phyloP scores from a whole-genome alignment of 2,113 vertebrate species.

The Herpailurus yagouaroundi region DNA sequence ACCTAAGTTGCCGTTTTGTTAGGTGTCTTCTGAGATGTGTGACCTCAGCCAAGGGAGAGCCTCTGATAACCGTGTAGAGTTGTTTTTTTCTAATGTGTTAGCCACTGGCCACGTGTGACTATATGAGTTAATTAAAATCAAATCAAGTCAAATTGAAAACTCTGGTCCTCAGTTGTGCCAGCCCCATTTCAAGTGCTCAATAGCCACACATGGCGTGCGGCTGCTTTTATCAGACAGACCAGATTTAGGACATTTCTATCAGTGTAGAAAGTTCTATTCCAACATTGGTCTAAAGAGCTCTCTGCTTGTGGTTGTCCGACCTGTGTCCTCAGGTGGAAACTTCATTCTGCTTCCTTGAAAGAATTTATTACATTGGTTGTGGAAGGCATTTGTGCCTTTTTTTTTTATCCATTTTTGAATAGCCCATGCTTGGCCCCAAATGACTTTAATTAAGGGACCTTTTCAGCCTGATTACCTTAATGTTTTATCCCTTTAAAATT shows the following conservation, averaged over 20 bases:
- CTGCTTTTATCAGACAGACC: not conserved
- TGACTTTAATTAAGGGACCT: not conserved
- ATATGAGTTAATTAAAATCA: not conserved
- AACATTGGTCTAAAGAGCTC: not conserved
- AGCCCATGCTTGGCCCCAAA: not conserved
- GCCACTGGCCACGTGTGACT: not conserved
- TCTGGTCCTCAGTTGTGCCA: not conserved
- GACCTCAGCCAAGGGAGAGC: not conserved
- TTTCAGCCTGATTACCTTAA: not conserved
- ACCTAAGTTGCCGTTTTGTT: not conserved
- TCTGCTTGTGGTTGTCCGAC: not conserved
- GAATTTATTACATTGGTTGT: not conserved
- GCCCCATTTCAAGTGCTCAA: not conserved
- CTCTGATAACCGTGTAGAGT: not conserved
- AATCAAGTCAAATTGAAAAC: not conserved
- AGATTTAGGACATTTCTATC: rapidly evolving
- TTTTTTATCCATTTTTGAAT: not conserved
- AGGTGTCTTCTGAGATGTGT: not conserved
- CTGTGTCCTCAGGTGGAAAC: not conserved
- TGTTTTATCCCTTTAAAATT: not conserved
- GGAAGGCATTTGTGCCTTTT: not conserved
- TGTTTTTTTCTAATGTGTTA: not conserved
- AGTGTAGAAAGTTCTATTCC: not conserved
- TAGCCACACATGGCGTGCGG: not conserved
- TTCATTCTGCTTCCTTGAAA: not conserved